Percentiles rank a stretch among this genome's conserved stretches.
Conservation (phyloP, 2,888 invertebrate genomes). For the Tiliacea citrago region DNA sequence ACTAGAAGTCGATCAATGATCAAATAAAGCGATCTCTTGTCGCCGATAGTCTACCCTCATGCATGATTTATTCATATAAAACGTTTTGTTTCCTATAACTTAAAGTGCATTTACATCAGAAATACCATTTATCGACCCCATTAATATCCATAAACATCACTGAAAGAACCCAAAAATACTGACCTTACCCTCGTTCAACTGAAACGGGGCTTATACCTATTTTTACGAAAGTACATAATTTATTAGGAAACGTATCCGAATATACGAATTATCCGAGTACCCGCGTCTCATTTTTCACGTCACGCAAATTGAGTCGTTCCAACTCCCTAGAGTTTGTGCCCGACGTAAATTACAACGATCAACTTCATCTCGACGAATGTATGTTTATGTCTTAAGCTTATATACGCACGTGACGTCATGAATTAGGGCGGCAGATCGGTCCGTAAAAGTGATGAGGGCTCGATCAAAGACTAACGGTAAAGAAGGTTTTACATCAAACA, state of each 20-base stretch:
- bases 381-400: conserved; percentile 15
- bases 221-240: conserved; percentile 54
- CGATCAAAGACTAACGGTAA: conserved; percentile 14
- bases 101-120: conserved; percentile 13
- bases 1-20: background rate
- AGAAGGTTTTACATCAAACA: conserved; percentile 18
- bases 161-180: conserved; percentile 40
- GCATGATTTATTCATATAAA: conserved; percentile 30
- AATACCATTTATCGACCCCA: conserved; percentile 23
- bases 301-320: conserved; percentile 72
- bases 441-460: conserved; percentile 41
- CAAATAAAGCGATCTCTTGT: background rate
- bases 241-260: conserved; percentile 53
- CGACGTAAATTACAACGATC: conserved; percentile 68
- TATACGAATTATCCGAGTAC: conserved; percentile 59
- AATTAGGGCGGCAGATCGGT: conserved; percentile 30
- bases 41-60: background rate
- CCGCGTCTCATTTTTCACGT: conserved; percentile 71
- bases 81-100: conserved; percentile 18
- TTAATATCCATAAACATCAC: conserved; percentile 38
- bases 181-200: conserved; percentile 27
- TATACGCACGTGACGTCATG: conserved; percentile 45
- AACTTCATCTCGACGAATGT: conserved; percentile 43
- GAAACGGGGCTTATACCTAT: conserved; percentile 37
- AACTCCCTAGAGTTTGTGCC: conserved; percentile 67